A percentile compares a stretch with the other conserved stretches of the same genome.
phyloP scores from a whole-genome alignment of 2,797 vertebrate species.

The Gymnothorax reevesii region DNA sequence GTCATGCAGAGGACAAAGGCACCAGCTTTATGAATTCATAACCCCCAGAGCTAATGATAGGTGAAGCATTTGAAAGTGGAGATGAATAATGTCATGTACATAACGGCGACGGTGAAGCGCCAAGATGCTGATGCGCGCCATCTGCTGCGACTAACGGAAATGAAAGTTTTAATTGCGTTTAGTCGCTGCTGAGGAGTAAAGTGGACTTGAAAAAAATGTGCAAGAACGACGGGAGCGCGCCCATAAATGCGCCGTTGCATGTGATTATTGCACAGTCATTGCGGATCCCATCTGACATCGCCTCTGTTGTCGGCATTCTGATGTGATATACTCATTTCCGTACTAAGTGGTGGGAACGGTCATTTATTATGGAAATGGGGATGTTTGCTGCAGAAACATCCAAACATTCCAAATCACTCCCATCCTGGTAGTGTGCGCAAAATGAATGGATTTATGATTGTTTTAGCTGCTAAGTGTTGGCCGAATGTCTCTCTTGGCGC shows the following conservation, averaged over 20 bases:
- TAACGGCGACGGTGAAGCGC: background rate
- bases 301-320: background rate
- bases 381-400: background rate
- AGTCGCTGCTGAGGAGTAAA: background rate
- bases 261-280: background rate
- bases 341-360: background rate
- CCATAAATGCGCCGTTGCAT: background rate
- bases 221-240: background rate
- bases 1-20: background rate
- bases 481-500: background rate
- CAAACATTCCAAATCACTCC: background rate
- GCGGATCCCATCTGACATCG: background rate
- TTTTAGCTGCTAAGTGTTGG: conserved; percentile 14
- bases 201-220: background rate
- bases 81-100: too few relatives aligned
- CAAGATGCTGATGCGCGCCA: background rate
- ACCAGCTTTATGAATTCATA: background rate
- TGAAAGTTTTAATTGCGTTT: background rate
- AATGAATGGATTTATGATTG: conserved; percentile 21
- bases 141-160: background rate
- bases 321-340: background rate
- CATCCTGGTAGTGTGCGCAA: background rate
- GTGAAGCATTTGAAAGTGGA: background rate
- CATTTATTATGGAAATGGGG: background rate
- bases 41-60: background rate